A percentile compares a stretch with the other conserved stretches of the same genome.
phyloP scores from a whole-genome alignment of 2,797 vertebrate species.

The Hemibagrus guttatus region DNA sequence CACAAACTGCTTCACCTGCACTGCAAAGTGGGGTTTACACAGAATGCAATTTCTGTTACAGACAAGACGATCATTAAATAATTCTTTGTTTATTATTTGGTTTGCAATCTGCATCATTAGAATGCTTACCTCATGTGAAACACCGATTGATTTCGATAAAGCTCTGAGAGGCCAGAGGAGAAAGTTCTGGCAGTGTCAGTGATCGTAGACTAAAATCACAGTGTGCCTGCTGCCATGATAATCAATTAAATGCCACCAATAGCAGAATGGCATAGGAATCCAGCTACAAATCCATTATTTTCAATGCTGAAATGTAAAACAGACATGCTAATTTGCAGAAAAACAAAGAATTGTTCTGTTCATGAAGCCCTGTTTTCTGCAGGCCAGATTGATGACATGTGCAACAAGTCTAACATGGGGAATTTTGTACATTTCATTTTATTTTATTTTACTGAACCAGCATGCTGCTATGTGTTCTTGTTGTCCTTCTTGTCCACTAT shows the following conservation, averaged over 20 bases:
- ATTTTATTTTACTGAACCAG: neutral
- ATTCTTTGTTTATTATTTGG: neutral
- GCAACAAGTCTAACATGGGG: neutral
- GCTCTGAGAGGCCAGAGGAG: neutral
- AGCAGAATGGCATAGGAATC: neutral
- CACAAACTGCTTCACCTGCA: neutral
- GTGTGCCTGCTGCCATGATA: neutral
- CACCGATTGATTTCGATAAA: neutral
- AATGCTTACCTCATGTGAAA: neutral
- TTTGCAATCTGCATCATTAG: neutral
- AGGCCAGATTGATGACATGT: neutral
- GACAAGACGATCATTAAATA: neutral
- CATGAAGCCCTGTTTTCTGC: neutral
- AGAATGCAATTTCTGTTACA: neutral
- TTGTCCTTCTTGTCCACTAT: neutral
- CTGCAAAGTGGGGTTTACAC: neutral
- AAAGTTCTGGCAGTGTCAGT: neutral
- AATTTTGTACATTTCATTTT: too few relatives aligned
- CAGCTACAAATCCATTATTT: neutral
- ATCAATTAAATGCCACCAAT: neutral
- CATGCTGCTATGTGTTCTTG: neutral
- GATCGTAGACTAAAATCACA: neutral
- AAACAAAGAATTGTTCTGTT: neutral
- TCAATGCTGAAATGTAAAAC: neutral
- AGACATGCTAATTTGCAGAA: neutral